Evolutionary conservation across 2,113 vertebrate genomes (phyloP), one percentile per base, ranked within the genome.

Genomic region (Podarcis cretensis): DNA sequence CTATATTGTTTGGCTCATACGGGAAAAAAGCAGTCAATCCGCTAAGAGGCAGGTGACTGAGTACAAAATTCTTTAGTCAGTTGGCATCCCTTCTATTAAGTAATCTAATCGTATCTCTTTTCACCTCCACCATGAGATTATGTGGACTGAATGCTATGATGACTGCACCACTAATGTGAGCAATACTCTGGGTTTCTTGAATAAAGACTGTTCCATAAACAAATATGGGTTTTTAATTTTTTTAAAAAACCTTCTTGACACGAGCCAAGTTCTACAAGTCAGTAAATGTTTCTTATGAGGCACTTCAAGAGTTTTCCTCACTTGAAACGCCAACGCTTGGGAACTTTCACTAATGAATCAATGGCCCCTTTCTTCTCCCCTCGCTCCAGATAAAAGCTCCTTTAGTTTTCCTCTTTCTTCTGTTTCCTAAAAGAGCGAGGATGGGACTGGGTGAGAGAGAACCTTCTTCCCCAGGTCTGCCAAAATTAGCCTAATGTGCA

Each of bases 351-450:
- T 57, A 57, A 84, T 30, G 81, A 89, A 89, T 89, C 81, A 89
- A 89, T 89, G 63, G 81, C 8, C 74, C 48, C 87, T 84, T 89
- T 89, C 87, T 89, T 89, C 87, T 78, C 74, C n/a, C 1, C n/a
- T 37, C 6, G 4, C 43, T 69, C 63, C 21, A 81, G 69, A 89
- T 84, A 84, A 89, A 89, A 84, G 43, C 43, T 16, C 63, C 43
- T 83, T 89, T 71, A 43, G 81, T 89, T 78, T 83, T 78, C 81
- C 69, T 69, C 43, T 89, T 84, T 78, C 32, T 69, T 83, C 40
- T 1, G 14, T 54, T 54, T 78, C 75, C 32, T 40, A 71, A 83
- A 88, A 35, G 40, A 74, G n/a, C 40, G 79, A 76, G 20, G 63
- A 43, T n/a, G 59, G 30, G 27, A 63, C 14, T 21, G 40, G 35